Base-by-base conservation (phyloP, 2,888 invertebrate species). In the Eueremaeus valkanovi region DNA sequence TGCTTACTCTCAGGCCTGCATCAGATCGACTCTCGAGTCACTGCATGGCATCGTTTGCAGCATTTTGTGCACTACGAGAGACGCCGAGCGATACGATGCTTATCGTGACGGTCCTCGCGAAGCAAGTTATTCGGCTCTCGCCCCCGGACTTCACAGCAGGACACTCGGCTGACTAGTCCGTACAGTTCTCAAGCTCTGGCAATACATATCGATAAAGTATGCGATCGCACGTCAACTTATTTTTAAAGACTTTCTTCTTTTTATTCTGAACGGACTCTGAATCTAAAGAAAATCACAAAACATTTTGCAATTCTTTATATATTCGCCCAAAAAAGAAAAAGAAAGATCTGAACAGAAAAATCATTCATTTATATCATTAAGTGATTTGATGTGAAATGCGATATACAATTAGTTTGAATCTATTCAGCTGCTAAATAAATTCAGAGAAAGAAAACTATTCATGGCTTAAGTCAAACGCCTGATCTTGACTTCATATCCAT, bases 121-220 rank as follows among this genome's bases (percentile, higher is more conserved):
- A 66, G 66, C 66, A 16, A 66, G 66, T 66, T 66, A 36, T 66
- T 66, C 66, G 66, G 66, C 66, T 36, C 66, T 66, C 66, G 66
- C 66, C 66, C 66, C 66, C 33, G 36, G 66, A 66, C 66, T 33
- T 66, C 66, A 66, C 66, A 61, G 61, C 61, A 31, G 61, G 61
- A 61, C 61, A 61, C 55, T 55, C 13, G 61, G 61, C 27, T 61
- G 61, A 61, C 61, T 21, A 18, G 61, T 61, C 55, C 61, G 61
- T 27, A 61, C 61, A 33, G n/a, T n/a, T n/a, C n/a, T n/a, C n/a
- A n/a, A n/a, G n/a, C 21, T 18, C 36, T 36, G 33, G 66, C 66
- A 61, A 18, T 61, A 66, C 36, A 66, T 66, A 66, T 29, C 36
- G 33, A 66, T 36, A 29, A 66, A 66, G 8, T 66, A 33, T 66